Percentiles rank a stretch among this genome's conserved stretches.
Evolutionary conservation across 2,113 vertebrate species (phyloP).

Genomic region (Equus przewalskii): DNA sequence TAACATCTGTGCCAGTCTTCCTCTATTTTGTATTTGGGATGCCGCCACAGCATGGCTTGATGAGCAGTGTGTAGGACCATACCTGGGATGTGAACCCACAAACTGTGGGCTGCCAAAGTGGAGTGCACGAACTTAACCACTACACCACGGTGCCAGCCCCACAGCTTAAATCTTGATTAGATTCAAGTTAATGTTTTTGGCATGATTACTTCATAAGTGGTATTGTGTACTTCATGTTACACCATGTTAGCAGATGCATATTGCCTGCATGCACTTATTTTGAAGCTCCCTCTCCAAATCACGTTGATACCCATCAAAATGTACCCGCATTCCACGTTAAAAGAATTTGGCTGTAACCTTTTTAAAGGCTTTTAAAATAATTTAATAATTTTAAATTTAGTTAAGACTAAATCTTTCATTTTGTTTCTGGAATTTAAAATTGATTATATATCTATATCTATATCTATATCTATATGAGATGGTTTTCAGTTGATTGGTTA

Average conservation of each 20-base stretch:
- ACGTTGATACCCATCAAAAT: neutral
- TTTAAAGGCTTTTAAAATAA: neutral
- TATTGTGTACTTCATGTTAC: neutral
- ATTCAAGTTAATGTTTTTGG: conserved; percentile 24
- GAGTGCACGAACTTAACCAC: too few species aligned
- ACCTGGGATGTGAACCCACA: too few species aligned
- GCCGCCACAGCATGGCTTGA: too few species aligned
- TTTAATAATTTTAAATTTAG: conserved; percentile 5
- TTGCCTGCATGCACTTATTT: neutral
- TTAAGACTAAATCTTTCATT: conserved; percentile 29
- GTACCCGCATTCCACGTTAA: neutral
- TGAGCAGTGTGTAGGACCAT: too few species aligned
- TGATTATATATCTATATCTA: neutral
- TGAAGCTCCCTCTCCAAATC: conserved; percentile 22
- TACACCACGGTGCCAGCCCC: too few species aligned
- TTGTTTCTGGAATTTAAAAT: conserved; percentile 34
- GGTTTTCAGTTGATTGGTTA: conserved; percentile 6
- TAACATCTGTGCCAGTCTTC: too few species aligned
- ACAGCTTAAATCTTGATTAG: neutral
- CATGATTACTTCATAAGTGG: neutral
- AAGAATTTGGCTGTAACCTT: neutral
- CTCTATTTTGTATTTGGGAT: too few species aligned
- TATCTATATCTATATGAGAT: neutral
- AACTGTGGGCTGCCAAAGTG: too few species aligned
- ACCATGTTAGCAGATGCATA: neutral